Evolutionary conservation across 2,113 vertebrate genomes (phyloP), one percentile per base, ranked within the genome.

Genomic region (Pterophyllum scalare): DNA sequence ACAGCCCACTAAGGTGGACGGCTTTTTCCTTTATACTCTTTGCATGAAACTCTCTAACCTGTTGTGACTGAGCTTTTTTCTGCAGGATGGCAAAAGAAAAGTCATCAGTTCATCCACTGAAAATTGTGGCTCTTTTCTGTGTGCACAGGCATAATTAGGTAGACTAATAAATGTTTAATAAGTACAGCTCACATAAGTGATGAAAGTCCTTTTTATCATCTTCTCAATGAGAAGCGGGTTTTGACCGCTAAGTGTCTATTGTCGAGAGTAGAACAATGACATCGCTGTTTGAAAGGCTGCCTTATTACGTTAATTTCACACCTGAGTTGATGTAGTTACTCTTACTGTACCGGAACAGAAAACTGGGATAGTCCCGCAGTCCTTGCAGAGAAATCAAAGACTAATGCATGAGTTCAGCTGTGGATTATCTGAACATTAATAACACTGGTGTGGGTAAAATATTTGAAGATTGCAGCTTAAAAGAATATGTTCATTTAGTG

Each of bases 1-100:
- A 97, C 96, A 99, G 92, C 75, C 97, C 96, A 9, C 96, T 96
- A 58, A 99, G 96, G 89, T 99, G 97, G 90, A 97, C 95, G 0
- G 96, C 98, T 83, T 98, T 98, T 88, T 99, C 98, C 94, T 98
- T 99, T 94, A 99, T 97, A 92, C 97, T 99, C 96, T 99, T 99
- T 96, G 96, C 95, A 86, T 97, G 97, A 96, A 99, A 99, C 86
- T 98, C 98, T 95, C 98, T 98, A 94, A 97, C 95, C 84, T 98
- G 97, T 95, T 97, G 94, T 83, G 95, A 96, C 94, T 98, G 97
- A 93, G 97, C 96, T 95, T 96, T 99, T 94, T 96, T 98, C 98
- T 99, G 97, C 83, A 88, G 83, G 56, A 83, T 89, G 80, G 59
- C 52, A 90, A 88, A 86, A 89, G 82, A 77, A 75, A 75, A 81